These are phyloP conservation scores for Lithophane ornitopus DNA, from an alignment of 2,888 invertebrate genomes.

Conservation along the genomic window DNA sequence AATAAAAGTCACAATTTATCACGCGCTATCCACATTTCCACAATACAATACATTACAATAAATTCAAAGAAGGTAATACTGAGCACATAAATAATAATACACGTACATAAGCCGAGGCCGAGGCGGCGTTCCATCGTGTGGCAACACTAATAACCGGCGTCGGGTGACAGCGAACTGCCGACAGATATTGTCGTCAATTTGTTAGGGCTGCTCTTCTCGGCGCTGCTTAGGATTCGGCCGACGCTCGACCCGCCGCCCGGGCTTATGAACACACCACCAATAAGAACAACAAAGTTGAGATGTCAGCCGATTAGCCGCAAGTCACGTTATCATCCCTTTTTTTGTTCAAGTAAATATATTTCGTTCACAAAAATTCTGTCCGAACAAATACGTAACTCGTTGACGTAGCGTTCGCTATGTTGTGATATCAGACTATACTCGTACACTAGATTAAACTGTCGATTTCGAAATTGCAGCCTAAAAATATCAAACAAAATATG, in stretches of 20 bases:
- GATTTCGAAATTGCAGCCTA: conserved; percentile 24
- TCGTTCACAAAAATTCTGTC: conserved; percentile 66
- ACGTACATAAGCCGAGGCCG: conserved; percentile 60
- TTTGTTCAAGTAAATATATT: conserved; percentile 78
- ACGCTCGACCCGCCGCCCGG: conserved; percentile 78
- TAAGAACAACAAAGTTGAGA: conserved; percentile 88
- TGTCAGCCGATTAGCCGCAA: conserved; percentile 85
- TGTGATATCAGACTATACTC: conserved; percentile 27
- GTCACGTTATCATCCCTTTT: conserved; percentile 83
- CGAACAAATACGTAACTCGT: conserved; percentile 55
- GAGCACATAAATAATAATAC: conserved; percentile 68
- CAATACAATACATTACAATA: conserved; percentile 60
- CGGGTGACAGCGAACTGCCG: conserved; percentile 84
- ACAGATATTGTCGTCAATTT: conserved; percentile 89
- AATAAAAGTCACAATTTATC: conserved; percentile 47
- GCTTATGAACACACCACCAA: conserved; percentile 87
- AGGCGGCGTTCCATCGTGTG: conserved; percentile 64
- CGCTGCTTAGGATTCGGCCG: conserved; percentile 85
- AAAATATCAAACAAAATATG: conserved; percentile 15
- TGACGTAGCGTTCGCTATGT: conserved; percentile 15
- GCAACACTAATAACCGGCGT: conserved; percentile 81
- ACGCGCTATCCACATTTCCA: conserved; percentile 32
- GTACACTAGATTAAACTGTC: conserved; percentile 27
- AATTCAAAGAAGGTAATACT: conserved; percentile 66
- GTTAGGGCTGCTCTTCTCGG: conserved; percentile 80